A percentile compares a stretch with the other conserved stretches of the same genome.
Conservation (phyloP, 1,140 invertebrate species). For the Leptonema lineaticorne region DNA sequence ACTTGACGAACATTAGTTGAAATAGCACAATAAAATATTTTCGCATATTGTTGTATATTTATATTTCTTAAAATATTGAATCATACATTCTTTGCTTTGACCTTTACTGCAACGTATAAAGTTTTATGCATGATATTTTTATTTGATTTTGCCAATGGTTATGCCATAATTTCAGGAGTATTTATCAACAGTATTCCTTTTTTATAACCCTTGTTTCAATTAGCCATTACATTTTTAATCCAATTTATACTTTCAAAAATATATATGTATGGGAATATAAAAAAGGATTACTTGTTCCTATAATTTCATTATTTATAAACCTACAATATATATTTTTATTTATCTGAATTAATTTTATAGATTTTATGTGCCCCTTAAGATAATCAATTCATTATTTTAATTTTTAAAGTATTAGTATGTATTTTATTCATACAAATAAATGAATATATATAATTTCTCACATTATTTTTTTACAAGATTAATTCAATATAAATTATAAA, state of each 20-base stretch:
- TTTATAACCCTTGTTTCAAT: background rate
- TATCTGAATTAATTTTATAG: background rate
- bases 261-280: background rate
- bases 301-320: slow-evolving; percentile 1
- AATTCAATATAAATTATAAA: too few relatives aligned
- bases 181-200: background rate
- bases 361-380: background rate
- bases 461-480: too few relatives aligned
- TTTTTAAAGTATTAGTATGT: too few relatives aligned
- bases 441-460: too few relatives aligned
- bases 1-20: background rate
- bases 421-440: too few relatives aligned
- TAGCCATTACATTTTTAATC: background rate
- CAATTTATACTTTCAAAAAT: background rate
- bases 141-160: slow-evolving; percentile 33
- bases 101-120: slow-evolving; percentile 37
- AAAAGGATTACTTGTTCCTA: background rate
- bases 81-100: slow-evolving; percentile 18
- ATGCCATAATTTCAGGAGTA: slow-evolving; percentile 20
- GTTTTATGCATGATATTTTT: slow-evolving; percentile 39
- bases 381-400: slow-evolving; percentile 2
- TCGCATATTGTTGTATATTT: background rate
- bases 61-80: background rate
- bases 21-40: background rate
- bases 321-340: background rate